A percentile compares a stretch with the other conserved stretches of the same genome.
These are phyloP conservation scores for Trisateles emortualis DNA, from an alignment of 2,888 invertebrate genomes.

Conservation along the genomic window DNA sequence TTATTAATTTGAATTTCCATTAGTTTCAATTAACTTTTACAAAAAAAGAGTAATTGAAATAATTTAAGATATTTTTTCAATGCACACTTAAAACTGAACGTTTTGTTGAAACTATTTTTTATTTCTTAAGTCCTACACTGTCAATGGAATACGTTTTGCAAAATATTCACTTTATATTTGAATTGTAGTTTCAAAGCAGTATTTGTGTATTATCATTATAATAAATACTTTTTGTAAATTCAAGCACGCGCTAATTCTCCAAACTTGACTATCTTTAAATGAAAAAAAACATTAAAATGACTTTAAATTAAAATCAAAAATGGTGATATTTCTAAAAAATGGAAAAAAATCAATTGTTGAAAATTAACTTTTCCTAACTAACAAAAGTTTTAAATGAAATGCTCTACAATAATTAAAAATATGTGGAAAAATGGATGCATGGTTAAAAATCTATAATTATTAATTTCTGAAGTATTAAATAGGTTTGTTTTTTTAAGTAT, in stretches of 20 bases:
- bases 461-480: neutral
- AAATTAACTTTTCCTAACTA: conserved; percentile 44
- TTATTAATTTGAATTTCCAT: too few species aligned
- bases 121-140: neutral
- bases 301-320: conserved; percentile 38
- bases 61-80: neutral
- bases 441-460: neutral
- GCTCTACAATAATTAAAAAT: conserved; percentile 19
- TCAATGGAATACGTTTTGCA: too few species aligned
- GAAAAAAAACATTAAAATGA: conserved; percentile 35
- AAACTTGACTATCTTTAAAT: conserved; percentile 51
- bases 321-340: conserved; percentile 49
- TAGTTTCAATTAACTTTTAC: too few species aligned
- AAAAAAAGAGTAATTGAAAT: too few species aligned
- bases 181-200: neutral
- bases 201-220: neutral
- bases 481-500: too few species aligned
- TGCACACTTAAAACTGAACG: too few species aligned
- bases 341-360: conserved; percentile 41
- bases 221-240: conserved; percentile 6
- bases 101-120: too few species aligned
- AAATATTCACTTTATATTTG: too few species aligned
- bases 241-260: conserved; percentile 48
- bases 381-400: conserved; percentile 37
- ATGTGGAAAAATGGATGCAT: neutral